Evolutionary conservation across 2,797 vertebrate species (phyloP).

Genomic region (Poeciliopsis gracilis): DNA sequence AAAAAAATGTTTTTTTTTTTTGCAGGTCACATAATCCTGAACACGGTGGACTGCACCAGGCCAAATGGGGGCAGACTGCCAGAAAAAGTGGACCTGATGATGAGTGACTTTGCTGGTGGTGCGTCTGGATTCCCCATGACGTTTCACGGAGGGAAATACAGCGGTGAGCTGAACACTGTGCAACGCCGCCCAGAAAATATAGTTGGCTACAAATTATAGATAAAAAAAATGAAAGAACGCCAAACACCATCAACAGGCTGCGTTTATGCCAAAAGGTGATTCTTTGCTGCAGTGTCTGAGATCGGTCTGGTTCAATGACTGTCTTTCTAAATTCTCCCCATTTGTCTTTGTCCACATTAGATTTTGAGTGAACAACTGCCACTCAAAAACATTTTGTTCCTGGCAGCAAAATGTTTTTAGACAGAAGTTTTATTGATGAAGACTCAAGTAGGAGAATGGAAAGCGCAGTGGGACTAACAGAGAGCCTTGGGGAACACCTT

Average conservation of each 20-base stretch:
- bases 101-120: constrained; percentile 86
- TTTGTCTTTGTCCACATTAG: neutral
- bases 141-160: constrained; percentile 83
- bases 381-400: neutral
- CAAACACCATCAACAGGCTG: neutral
- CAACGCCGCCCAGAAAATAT: too few species aligned
- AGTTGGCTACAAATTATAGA: neutral
- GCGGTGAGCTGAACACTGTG: constrained; percentile 63
- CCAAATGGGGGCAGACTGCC: constrained; percentile 83
- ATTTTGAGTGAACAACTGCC: neutral
- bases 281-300: neutral
- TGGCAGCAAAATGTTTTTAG: neutral
- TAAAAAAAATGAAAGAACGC: neutral
- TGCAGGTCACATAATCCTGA: constrained; percentile 85
- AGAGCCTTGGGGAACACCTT: too few species aligned
- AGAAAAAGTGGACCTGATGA: constrained; percentile 79
- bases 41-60: constrained; percentile 85
- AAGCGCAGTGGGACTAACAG: too few species aligned
- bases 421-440: neutral
- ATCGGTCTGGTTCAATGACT: neutral
- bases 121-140: constrained; percentile 87
- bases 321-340: too few species aligned
- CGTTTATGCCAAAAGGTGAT: neutral
- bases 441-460: neutral
- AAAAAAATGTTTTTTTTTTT: neutral